A percentile compares a stretch with the other conserved stretches of the same genome.
Evolutionary conservation across 1,140 invertebrate genomes (phyloP).

Genomic region (Gryllus bimaculatus): DNA sequence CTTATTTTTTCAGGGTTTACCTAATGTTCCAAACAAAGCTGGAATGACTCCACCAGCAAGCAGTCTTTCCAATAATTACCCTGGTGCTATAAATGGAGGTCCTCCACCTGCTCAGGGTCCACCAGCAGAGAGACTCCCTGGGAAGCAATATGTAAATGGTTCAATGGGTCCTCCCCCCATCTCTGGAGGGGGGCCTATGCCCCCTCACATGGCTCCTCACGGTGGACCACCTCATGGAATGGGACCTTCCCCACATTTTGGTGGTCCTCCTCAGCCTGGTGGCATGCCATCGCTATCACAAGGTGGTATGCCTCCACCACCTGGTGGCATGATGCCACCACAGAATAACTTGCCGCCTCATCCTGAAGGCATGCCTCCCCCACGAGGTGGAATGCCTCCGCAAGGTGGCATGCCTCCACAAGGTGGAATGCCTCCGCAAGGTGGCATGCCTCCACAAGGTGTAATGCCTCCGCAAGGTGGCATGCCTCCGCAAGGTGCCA

Average conservation of each 20-base stretch:
- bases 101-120: slow-evolving; percentile 16
- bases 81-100: slow-evolving; percentile 21
- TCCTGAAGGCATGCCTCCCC: slow-evolving; percentile 20
- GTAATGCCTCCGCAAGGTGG: slow-evolving; percentile 25
- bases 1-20: slow-evolving; percentile 7
- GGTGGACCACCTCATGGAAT: slow-evolving; percentile 3
- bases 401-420: slow-evolving; percentile 24
- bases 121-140: not conserved
- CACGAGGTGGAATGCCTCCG: slow-evolving; percentile 20
- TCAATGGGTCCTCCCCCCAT: slow-evolving; percentile 14
- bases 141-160: slow-evolving; percentile 15
- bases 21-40: slow-evolving; percentile 17
- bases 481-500: slow-evolving; percentile 27
- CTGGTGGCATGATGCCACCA: slow-evolving; percentile 20
- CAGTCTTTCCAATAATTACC: slow-evolving; percentile 16
- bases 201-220: not conserved
- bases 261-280: not conserved
- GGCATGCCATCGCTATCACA: slow-evolving; percentile 4
- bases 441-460: slow-evolving; percentile 16
- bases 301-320: not conserved
- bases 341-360: slow-evolving; percentile 27
- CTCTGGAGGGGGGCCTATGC: not conserved
- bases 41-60: slow-evolving; percentile 8
- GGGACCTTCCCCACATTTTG: not conserved
- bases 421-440: slow-evolving; percentile 16